phyloP scores from a whole-genome alignment of 2,113 vertebrate species.

The Cebus imitator region DNA sequence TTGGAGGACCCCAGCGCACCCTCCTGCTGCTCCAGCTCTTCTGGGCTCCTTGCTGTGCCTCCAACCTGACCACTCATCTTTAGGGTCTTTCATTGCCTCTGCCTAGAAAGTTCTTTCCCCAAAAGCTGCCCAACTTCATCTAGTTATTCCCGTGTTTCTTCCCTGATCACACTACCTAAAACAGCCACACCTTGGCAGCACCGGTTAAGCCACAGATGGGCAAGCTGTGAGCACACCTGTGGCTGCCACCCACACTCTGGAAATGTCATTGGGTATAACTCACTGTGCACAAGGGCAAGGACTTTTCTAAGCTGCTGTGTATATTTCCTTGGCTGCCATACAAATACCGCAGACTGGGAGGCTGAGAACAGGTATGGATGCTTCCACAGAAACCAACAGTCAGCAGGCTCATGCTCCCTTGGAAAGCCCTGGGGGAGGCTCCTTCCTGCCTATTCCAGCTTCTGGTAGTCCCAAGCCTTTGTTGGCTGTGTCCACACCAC shows the following conservation, averaged over 20 bases:
- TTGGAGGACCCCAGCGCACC: too few relatives aligned
- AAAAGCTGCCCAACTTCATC: rapidly evolving
- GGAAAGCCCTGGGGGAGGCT: neutral
- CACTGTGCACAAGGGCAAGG: rapidly evolving
- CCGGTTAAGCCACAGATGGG: rapidly evolving
- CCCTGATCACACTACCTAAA: neutral
- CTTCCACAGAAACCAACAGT: neutral
- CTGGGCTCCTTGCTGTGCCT: neutral
- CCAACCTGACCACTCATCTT: rapidly evolving
- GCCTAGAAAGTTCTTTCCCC: neutral
- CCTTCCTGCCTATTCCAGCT: neutral
- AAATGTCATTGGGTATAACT: neutral
- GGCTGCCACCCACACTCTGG: rapidly evolving
- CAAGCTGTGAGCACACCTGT: neutral
- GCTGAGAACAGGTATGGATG: neutral
- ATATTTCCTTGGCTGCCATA: too few relatives aligned
- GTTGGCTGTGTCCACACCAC: rapidly evolving
- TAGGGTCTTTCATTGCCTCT: neutral
- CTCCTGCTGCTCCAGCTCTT: neutral
- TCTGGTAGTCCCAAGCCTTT: neutral
- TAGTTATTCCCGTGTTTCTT: neutral
- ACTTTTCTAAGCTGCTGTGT: neutral
- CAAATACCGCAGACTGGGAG: neutral
- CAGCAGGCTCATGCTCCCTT: neutral
- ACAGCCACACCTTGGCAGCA: rapidly evolving